A percentile compares a stretch with the other conserved stretches of the same genome.
phyloP scores from a whole-genome alignment of 2,888 invertebrate genomes.

The Ametastegia equiseti region DNA sequence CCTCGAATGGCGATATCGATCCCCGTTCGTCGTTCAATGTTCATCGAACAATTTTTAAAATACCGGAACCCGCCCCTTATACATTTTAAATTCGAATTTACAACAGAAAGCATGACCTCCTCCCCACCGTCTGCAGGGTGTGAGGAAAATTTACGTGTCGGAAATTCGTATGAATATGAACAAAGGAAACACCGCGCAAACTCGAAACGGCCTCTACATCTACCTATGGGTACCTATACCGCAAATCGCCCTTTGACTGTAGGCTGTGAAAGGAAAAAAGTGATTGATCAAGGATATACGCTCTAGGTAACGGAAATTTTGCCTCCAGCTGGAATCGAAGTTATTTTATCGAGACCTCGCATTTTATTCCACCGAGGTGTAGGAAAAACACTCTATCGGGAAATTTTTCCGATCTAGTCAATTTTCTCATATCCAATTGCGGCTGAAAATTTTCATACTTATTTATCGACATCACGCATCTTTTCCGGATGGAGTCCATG shows the following conservation, averaged over 20 bases:
- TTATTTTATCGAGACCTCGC: not conserved
- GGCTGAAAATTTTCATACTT: not conserved
- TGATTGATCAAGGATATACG: not conserved
- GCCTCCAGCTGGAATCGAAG: not conserved
- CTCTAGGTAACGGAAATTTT: no score
- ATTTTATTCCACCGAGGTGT: not conserved
- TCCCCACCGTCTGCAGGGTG: no score
- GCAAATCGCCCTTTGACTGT: not conserved
- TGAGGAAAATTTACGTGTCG: constrained; percentile 2
- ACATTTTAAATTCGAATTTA: constrained; percentile 31
- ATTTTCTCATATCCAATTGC: not conserved
- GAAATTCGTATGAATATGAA: constrained; percentile 22
- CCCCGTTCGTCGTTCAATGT: constrained; percentile 20
- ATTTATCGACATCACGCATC: not conserved
- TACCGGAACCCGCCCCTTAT: not conserved
- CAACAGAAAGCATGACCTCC: constrained; percentile 2
- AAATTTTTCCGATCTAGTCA: no score
- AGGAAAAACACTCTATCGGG: not conserved
- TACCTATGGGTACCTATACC: no score
- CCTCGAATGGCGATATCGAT: constrained; percentile 31
- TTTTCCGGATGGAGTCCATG: no score
- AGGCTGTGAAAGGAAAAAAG: not conserved
- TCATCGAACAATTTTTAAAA: constrained; percentile 33
- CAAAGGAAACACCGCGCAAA: not conserved
- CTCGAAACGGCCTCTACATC: no score